Evolutionary conservation across 1,140 invertebrate genomes (phyloP).

Genomic region (Bombus picipes): DNA sequence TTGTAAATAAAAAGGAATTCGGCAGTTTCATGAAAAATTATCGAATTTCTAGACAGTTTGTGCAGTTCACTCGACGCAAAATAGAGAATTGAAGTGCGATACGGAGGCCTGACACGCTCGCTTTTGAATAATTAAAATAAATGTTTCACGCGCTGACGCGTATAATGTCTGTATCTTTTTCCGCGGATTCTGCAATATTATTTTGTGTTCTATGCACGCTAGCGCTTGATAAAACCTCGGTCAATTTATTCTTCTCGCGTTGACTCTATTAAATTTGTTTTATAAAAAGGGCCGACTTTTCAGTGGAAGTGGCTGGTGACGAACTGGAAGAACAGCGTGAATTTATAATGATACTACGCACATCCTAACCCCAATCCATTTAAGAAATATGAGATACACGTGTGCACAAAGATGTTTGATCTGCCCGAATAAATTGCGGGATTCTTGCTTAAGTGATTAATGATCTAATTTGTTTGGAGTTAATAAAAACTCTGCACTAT

Average conservation of each 20-base stretch:
- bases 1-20: not conserved
- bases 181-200: constrained; percentile 10
- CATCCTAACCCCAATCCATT: not conserved
- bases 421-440: not conserved
- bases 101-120: not conserved
- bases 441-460: not conserved
- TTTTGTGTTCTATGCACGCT: constrained; percentile 1
- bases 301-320: not conserved
- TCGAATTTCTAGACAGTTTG: not conserved
- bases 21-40: not conserved
- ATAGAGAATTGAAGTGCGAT: not conserved
- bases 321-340: not conserved
- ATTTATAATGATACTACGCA: not conserved
- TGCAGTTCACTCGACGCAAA: not conserved
- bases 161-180: constrained; percentile 15
- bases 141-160: not conserved
- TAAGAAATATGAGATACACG: not conserved
- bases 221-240: constrained; percentile 28
- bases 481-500: not conserved
- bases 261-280: constrained; percentile 8
- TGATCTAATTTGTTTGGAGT: not conserved
- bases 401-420: not conserved
- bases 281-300: not conserved
- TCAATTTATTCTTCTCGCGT: constrained; percentile 23
- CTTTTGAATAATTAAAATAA: constrained; percentile 24